These are phyloP conservation scores for Homarus gammarus DNA, from an alignment of 2,888 invertebrate species.

Conservation along the genomic window DNA sequence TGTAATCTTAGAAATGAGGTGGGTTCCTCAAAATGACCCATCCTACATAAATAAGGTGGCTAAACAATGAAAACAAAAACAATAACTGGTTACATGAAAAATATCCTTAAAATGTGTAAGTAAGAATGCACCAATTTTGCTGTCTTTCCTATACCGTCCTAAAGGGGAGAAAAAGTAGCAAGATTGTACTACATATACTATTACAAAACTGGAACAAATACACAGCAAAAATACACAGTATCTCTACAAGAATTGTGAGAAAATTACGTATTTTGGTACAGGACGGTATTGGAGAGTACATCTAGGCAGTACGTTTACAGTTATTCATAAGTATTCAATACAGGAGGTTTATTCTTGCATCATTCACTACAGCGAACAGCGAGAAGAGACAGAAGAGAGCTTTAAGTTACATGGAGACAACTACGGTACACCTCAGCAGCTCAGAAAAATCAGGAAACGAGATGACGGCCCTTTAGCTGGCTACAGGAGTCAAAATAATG, in stretches of 20 bases:
- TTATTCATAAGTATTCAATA: slow-evolving; percentile 71
- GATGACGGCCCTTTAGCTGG: slow-evolving; percentile 68
- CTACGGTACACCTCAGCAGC: slow-evolving; percentile 72
- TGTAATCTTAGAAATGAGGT: slow-evolving; percentile 53
- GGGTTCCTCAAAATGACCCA: slow-evolving; percentile 56
- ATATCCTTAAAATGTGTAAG: slow-evolving; percentile 69
- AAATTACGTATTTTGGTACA: slow-evolving; percentile 76
- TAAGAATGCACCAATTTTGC: slow-evolving; percentile 72
- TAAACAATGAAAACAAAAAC: slow-evolving; percentile 73
- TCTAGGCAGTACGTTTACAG: slow-evolving; percentile 72
- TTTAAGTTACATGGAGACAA: slow-evolving; percentile 74
- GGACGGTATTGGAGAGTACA: slow-evolving; percentile 76
- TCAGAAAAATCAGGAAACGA: slow-evolving; percentile 71
- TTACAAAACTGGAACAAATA: slow-evolving; percentile 74
- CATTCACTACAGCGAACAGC: slow-evolving; percentile 74
- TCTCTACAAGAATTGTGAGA: slow-evolving; percentile 74
- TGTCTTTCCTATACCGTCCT: slow-evolving; percentile 76
- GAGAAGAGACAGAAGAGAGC: slow-evolving; percentile 74
- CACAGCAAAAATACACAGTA: slow-evolving; percentile 75
- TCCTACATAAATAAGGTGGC: slow-evolving; percentile 69
- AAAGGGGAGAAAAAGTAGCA: slow-evolving; percentile 68
- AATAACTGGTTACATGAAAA: slow-evolving; percentile 69
- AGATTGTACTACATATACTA: slow-evolving; percentile 73
- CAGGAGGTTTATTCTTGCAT: slow-evolving; percentile 70
- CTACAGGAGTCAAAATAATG: slow-evolving; percentile 74